Evolutionary conservation across 2,797 vertebrate species (phyloP).

Genomic region (Scolopax bukidnonensis): DNA sequence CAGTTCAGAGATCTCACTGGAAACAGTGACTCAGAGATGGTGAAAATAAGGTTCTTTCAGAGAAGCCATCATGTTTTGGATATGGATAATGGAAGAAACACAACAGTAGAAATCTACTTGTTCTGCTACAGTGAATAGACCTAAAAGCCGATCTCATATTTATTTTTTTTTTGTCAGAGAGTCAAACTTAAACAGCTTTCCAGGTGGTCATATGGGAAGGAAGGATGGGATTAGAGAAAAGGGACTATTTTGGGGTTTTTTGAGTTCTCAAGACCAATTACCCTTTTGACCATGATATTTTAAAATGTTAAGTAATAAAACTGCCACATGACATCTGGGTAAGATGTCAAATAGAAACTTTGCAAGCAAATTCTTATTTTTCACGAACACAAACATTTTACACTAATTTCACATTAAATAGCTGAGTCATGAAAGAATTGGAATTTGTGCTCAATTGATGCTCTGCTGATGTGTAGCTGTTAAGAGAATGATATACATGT

Average conservation of each 20-base stretch:
- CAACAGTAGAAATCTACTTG: background rate
- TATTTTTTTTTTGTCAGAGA: background rate
- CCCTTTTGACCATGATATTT: background rate
- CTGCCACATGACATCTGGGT: background rate
- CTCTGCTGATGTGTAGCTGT: background rate
- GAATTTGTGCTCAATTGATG: background rate
- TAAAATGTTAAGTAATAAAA: background rate
- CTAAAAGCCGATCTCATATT: background rate
- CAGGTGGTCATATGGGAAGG: background rate
- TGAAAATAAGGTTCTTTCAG: slow-evolving; percentile 4
- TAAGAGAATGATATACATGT: background rate
- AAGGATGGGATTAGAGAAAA: background rate
- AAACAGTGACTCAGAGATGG: background rate
- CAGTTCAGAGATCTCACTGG: background rate
- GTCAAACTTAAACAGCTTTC: background rate
- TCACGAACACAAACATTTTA: background rate
- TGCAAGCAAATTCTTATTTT: background rate
- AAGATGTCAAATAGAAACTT: background rate
- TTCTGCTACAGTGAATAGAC: background rate
- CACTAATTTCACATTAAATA: background rate
- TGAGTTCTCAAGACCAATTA: background rate
- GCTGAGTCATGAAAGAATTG: background rate
- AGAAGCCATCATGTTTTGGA: background rate
- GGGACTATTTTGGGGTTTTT: background rate
- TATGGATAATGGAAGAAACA: background rate